phyloP scores from a whole-genome alignment of 2,888 invertebrate genomes.

The Myopa tessellatipennis region DNA sequence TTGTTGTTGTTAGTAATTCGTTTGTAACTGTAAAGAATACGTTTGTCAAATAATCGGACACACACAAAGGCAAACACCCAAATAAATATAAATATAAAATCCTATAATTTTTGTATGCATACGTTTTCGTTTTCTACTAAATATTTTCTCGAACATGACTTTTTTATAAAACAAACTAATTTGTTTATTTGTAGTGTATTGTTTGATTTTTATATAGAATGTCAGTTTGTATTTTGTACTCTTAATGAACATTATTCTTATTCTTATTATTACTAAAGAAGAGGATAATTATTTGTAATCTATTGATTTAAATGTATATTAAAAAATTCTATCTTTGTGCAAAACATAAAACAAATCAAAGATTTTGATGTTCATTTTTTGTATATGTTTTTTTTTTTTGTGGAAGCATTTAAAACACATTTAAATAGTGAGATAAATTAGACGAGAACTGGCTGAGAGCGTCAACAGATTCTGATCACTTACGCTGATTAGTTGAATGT shows the following conservation, averaged over 20 bases:
- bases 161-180: conserved; percentile 18
- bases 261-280: conserved; percentile 2
- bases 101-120: conserved; percentile 1
- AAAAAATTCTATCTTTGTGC: conserved; percentile 31
- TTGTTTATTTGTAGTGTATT: conserved; percentile 6
- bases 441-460: no score
- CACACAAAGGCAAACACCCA: neutral
- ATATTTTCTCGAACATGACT: conserved; percentile 1
- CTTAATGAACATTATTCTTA: neutral
- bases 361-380: conserved; percentile 16
- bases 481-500: no score
- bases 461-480: no score
- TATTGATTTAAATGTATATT: conserved; percentile 37
- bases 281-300: conserved; percentile 33
- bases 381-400: neutral
- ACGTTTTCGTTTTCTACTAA: neutral
- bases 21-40: neutral
- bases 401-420: no score
- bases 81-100: neutral
- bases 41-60: neutral
- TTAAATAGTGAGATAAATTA: no score
- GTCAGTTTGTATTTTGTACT: neutral
- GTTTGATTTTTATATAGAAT: conserved; percentile 17
- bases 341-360: conserved; percentile 18
- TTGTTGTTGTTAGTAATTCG: no score